Base-by-base conservation (phyloP, 2,113 vertebrate species). In the Mesocricetus auratus region DNA sequence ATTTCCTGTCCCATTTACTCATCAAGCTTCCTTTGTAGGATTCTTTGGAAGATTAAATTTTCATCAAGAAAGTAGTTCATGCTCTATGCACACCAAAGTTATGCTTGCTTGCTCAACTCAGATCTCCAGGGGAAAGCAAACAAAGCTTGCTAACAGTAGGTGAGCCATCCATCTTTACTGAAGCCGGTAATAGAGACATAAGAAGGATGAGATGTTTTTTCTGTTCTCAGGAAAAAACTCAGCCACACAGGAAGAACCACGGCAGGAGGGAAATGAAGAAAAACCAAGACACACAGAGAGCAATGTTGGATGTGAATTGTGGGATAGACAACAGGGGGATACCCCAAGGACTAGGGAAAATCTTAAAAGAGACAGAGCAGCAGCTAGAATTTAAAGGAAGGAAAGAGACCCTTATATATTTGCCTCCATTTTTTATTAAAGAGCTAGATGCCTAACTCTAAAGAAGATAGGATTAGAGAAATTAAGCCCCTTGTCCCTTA, bases 21-120 rank as follows among this genome's bases (percentile, higher is more conserved):
- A 94, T 74, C 85, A 83, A 45, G 33, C 2, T 50, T 90, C 69
- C 86, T 86, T 78, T 47, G 6, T 42, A 92, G 64, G 66, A 78
- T 29, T 93, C 66, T 85, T 82, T 36, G 33, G 42, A 96, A 96
- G 83, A 93, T 82, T 91, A 86, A 93, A 94, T 86, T 88, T 94
- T 93, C 79, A 93, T 86, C 88, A 89, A 47, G 92, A 89, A 89
- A 60, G 86, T 71, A 73, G 68, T 86, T 86, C 83, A 82, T 15
- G 22, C 93, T 91, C 17, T 71, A 9, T 68, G 89, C 78, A n/a
- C 50, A 77, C 39, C n/a, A 42, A 89, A 60, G 42, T 95, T 89
- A 82, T 24, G 82, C 50, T 93, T 93, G 77, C 77, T 62, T 79
- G 83, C 66, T 94, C 82, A 42, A 74, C 88, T 56, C 78, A 66